phyloP scores from a whole-genome alignment of 92 coral and sea anemone genomes.

The Plumapathes pennacea region DNA sequence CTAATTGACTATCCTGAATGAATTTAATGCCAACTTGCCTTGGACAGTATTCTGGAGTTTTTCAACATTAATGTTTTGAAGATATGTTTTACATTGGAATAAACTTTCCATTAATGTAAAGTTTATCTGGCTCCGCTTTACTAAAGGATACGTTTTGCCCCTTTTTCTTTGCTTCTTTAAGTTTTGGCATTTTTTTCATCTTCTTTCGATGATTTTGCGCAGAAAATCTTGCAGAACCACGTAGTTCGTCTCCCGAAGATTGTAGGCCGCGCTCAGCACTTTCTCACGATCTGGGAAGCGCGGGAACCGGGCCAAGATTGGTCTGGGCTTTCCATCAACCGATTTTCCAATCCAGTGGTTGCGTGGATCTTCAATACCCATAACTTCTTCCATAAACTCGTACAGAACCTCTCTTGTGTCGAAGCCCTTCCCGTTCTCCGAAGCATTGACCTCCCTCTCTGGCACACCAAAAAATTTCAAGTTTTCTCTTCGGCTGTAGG shows the following conservation, averaged over 20 bases:
- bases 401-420: conserved; percentile 1
- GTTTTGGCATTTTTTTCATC: neutral
- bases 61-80: too few relatives aligned
- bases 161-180: conserved; percentile 6
- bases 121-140: conserved; percentile 12
- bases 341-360: conserved; percentile 4
- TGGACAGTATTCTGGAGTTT: too few relatives aligned
- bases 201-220: conserved; percentile 9
- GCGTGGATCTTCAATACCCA: conserved; percentile 3
- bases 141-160: conserved; percentile 9
- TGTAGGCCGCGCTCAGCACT: neutral
- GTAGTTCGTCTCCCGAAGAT: neutral
- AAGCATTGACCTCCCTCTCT: neutral
- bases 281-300: conserved; percentile 4
- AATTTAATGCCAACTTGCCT: too few relatives aligned
- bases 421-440: neutral
- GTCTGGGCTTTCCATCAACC: conserved; percentile 9
- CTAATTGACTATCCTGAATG: too few relatives aligned
- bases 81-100: conserved; percentile 10
- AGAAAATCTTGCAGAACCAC: conserved; percentile 5
- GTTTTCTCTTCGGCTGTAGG: too few relatives aligned
- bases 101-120: conserved; percentile 9
- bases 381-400: neutral
- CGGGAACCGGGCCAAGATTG: neutral
- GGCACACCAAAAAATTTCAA: conserved; percentile 3